Conservation (phyloP, 2,888 invertebrate species). For the Marasmarcha lunaedactyla region DNA sequence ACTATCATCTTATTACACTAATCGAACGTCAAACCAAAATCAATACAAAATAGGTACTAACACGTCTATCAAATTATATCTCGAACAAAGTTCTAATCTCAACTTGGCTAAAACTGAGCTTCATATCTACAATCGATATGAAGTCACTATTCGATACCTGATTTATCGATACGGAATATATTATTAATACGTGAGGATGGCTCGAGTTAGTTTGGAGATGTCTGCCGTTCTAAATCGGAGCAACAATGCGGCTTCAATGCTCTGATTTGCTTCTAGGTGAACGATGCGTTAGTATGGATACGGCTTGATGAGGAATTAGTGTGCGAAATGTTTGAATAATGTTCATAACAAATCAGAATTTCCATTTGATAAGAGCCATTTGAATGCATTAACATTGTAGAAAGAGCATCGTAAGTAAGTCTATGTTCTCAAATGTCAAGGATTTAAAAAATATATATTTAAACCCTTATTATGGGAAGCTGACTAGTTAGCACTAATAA, state of each 20-base stretch:
- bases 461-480: too few relatives aligned
- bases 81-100: too few relatives aligned
- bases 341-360: background rate
- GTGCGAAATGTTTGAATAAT: background rate
- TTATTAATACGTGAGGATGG: slow-evolving; percentile 66
- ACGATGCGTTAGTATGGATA: slow-evolving; percentile 30
- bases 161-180: slow-evolving; percentile 55
- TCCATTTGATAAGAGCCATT: too few relatives aligned
- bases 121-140: slow-evolving; percentile 53
- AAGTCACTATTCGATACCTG: slow-evolving; percentile 18
- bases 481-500: too few relatives aligned
- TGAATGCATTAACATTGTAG: too few relatives aligned
- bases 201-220: slow-evolving; percentile 61
- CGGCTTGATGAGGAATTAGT: slow-evolving; percentile 3
- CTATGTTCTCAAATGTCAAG: too few relatives aligned
- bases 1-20: too few relatives aligned
- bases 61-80: too few relatives aligned
- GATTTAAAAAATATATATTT: too few relatives aligned
- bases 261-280: slow-evolving; percentile 54
- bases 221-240: slow-evolving; percentile 56
- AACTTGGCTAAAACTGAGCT: slow-evolving; percentile 9
- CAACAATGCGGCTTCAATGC: slow-evolving; percentile 57
- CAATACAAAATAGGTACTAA: too few relatives aligned
- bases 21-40: too few relatives aligned
- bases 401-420: too few relatives aligned